These are phyloP conservation scores for Aphrocallistes beatrix DNA, from an alignment of 37 sponge, comb jelly and placozoan genomes.

Conservation along the genomic window DNA sequence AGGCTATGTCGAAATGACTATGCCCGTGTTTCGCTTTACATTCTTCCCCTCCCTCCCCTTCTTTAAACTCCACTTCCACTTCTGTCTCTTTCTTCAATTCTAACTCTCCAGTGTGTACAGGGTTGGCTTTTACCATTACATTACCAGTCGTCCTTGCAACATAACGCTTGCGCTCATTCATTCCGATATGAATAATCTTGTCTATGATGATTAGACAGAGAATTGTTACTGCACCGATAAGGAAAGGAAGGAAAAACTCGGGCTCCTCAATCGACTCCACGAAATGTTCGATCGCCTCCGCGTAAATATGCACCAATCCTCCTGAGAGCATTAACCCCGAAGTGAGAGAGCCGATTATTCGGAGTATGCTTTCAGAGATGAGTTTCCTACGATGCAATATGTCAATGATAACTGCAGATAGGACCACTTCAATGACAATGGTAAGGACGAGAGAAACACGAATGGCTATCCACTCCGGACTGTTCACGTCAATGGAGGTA, in stretches of 20 bases:
- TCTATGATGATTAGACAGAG: not conserved
- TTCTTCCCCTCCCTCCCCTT: not conserved
- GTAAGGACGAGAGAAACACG: not conserved
- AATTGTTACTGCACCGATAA: not conserved
- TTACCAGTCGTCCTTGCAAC: not conserved
- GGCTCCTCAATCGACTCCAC: not conserved
- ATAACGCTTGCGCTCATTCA: not conserved
- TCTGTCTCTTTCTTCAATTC: not conserved
- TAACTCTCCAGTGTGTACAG: not conserved
- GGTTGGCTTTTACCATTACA: not conserved
- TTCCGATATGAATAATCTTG: not conserved
- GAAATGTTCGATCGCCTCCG: constrained; percentile 2
- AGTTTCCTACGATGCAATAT: not conserved
- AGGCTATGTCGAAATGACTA: not conserved
- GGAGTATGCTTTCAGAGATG: not conserved
- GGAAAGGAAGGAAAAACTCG: not conserved
- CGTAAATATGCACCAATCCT: not conserved
- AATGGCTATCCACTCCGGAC: not conserved
- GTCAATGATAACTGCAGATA: not conserved
- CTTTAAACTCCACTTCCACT: not conserved
- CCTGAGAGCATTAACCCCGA: not conserved
- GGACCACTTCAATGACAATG: not conserved
- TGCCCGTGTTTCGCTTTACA: not conserved
- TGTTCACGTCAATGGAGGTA: not conserved
- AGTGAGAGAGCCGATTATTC: not conserved